Percentiles rank a stretch among this genome's conserved stretches.
phyloP scores from a whole-genome alignment of 2,888 invertebrate genomes.

The Stenoptilia bipunctidactyla region DNA sequence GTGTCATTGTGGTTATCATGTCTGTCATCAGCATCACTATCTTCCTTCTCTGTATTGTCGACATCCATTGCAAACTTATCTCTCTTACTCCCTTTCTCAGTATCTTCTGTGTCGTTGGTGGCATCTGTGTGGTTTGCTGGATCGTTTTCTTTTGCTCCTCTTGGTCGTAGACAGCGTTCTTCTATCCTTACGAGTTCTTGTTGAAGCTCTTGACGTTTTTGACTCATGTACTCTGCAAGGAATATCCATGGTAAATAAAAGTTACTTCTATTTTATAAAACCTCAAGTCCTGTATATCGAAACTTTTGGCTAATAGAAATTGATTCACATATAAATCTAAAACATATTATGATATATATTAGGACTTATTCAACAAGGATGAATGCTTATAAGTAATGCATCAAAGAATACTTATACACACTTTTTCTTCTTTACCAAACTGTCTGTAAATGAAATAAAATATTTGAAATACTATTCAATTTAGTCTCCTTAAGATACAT shows the following conservation, averaged over 20 bases:
- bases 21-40: slow-evolving; percentile 51
- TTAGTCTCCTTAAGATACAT: not conserved
- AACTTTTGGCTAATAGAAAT: too few relatives aligned
- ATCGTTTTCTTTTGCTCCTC: slow-evolving; percentile 44
- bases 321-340: too few relatives aligned
- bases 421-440: not conserved
- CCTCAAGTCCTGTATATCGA: too few relatives aligned
- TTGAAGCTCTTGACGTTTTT: slow-evolving; percentile 73
- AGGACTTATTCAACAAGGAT: too few relatives aligned
- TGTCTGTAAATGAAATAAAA: not conserved
- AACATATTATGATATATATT: too few relatives aligned
- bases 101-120: slow-evolving; percentile 7
- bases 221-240: slow-evolving; percentile 71
- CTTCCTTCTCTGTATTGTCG: slow-evolving; percentile 44
- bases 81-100: slow-evolving; percentile 28
- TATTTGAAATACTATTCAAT: not conserved
- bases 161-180: slow-evolving; percentile 46
- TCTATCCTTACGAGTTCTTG: slow-evolving; percentile 77
- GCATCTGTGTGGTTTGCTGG: slow-evolving; percentile 19
- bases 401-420: not conserved
- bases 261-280: too few relatives aligned
- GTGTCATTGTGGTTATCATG: slow-evolving; percentile 20
- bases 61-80: slow-evolving; percentile 53
- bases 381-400: too few relatives aligned
- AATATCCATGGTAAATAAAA: too few relatives aligned